Percentiles rank a stretch among this genome's conserved stretches.
phyloP scores from a whole-genome alignment of 1,140 invertebrate species.

The Neodiprion virginianus region DNA sequence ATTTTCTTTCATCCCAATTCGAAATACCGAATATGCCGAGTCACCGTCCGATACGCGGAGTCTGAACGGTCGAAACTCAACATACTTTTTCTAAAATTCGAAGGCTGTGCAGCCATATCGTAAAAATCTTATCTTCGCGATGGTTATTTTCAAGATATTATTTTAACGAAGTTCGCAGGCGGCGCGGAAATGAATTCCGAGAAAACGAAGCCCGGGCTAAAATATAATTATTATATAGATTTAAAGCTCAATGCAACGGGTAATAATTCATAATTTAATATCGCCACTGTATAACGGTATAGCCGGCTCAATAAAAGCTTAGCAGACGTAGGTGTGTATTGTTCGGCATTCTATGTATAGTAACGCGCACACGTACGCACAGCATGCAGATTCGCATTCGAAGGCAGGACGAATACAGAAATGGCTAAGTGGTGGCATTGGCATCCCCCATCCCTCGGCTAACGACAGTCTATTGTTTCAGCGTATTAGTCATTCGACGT shows the following conservation, averaged over 20 bases:
- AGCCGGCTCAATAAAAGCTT: neutral
- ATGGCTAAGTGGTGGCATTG: slow-evolving; percentile 62
- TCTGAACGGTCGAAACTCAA: too few species aligned
- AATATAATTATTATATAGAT: neutral
- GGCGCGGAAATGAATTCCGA: slow-evolving; percentile 15
- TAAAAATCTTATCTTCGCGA: too few species aligned
- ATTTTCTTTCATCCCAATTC: too few species aligned
- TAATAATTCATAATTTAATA: slow-evolving; percentile 52
- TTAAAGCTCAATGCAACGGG: slow-evolving; percentile 19
- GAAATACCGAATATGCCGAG: too few species aligned
- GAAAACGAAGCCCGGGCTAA: slow-evolving; percentile 35
- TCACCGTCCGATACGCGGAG: too few species aligned
- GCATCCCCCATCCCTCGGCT: slow-evolving; percentile 55
- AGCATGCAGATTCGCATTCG: slow-evolving; percentile 3
- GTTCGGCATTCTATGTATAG: neutral
- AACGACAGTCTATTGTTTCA: slow-evolving; percentile 62
- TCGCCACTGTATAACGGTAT: slow-evolving; percentile 21
- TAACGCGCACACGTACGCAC: neutral
- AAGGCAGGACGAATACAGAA: slow-evolving; percentile 53
- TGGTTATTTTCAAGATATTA: too few species aligned
- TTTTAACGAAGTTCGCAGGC: slow-evolving; percentile 16
- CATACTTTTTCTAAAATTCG: too few species aligned
- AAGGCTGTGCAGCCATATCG: too few species aligned
- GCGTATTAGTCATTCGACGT: slow-evolving; percentile 63
- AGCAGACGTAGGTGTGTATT: neutral